Evolutionary conservation across 2,888 invertebrate species (phyloP).

Genomic region (Sesia apiformis): DNA sequence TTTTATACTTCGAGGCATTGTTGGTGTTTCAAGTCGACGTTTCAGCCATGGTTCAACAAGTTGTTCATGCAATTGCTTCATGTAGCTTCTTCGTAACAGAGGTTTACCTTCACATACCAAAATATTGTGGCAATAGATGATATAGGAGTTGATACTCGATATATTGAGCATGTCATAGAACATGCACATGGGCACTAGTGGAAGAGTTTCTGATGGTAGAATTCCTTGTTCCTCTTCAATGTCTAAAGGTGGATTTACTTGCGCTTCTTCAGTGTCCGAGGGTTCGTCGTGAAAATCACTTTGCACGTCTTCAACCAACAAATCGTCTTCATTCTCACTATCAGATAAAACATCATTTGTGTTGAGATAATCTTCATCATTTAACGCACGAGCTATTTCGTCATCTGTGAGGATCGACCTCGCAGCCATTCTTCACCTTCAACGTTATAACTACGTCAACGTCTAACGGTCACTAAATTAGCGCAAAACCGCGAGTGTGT

Average conservation of each 20-base stretch:
- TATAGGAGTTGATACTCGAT: too few species aligned
- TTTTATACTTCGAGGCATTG: slow-evolving; percentile 5
- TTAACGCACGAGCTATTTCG: not conserved
- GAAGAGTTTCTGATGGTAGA: not conserved
- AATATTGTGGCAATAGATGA: not conserved
- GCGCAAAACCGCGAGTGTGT: not conserved
- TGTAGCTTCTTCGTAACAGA: too few species aligned
- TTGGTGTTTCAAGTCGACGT: slow-evolving; percentile 5
- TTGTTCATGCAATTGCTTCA: slow-evolving; percentile 5
- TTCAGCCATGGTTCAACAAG: slow-evolving; percentile 5
- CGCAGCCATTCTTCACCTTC: slow-evolving; percentile 2
- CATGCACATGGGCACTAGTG: not conserved
- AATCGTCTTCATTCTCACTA: not conserved
- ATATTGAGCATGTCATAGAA: too few species aligned
- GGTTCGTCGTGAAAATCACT: slow-evolving; percentile 1
- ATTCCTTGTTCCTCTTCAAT: not conserved
- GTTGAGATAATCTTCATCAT: not conserved
- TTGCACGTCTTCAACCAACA: not conserved
- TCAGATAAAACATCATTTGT: not conserved
- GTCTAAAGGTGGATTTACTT: too few species aligned
- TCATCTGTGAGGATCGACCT: not conserved
- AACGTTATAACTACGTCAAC: not conserved
- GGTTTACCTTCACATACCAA: not conserved
- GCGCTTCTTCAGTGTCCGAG: not conserved
- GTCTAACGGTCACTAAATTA: not conserved